Evolutionary conservation across 2,888 invertebrate species (phyloP), one percentile per base, ranked within the genome.

Genomic region (Boloria selene): DNA sequence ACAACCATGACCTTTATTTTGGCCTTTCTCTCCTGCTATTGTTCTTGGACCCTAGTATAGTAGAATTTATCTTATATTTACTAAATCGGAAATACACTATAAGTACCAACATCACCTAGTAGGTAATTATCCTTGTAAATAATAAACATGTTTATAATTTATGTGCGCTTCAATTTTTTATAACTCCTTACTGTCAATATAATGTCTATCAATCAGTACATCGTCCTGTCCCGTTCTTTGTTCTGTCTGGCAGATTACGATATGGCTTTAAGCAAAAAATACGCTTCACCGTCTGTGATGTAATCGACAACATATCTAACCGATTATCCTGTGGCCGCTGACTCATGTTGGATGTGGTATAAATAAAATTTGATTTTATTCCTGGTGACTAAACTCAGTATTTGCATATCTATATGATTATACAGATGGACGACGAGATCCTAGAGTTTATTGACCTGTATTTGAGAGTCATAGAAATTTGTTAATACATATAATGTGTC

Each of bases 1-100:
- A 73, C 76, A 83, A 75, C 84, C 74, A 82, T 89, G 88, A 89
- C 89, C 88, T 89, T 87, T 84, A 86, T 86, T 86, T 84, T 78
- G 84, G 83, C 85, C 86, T 86, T 82, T 80, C 76, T 79, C 80
- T 76, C 75, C 78, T 38, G 74, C 83, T 78, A 85, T 88, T 89
- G 87, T 88, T 89, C 84, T 79, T 74, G 73, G 70, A 62, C 58
- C 17, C 18, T 49, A 51, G 62, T 45, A 72, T 71, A 73, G 73
- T 73, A 77, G 77, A 76, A 78, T 80, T 80, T 83, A 84, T 85
- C 86, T 86, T 85, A 83, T 76, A 78, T 80, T 79, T 55, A 62
- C 42, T 44, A 14, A n/a, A 45, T 45, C 45, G 31, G 31, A 10
- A 31, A 31, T 31, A 31, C 18, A 45, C 44, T 56, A 56, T 45